Base-by-base conservation (phyloP, 2,888 invertebrate genomes). In the Lasiommata megera region DNA sequence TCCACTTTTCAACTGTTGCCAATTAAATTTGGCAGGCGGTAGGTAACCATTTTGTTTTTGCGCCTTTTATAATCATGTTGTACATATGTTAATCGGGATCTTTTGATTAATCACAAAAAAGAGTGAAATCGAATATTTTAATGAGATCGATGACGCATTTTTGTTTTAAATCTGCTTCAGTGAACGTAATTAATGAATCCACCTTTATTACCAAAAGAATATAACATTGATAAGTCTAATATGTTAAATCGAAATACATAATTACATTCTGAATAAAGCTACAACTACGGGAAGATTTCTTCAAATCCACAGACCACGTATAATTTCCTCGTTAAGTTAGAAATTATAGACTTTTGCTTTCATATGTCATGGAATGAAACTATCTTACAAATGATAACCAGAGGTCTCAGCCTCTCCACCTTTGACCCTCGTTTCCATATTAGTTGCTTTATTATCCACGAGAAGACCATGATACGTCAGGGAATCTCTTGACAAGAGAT, bases 1-100 rank as follows among this genome's bases (percentile, higher is more conserved):
- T 86, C 84, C 64, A 69, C 68, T 71, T 68, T 77, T 75, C 72
- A 63, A 66, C 73, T 77, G 74, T 77, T 73, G 75, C 79, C 83
- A 85, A 85, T 84, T 85, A 64, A 57, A 56, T 57, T 52, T 62
- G 62, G 60, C 60, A 58, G 61, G 50, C 57, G 48, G 53, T 44
- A 44, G 48, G 53, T 36, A 44, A 51, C 44, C 48, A 51, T 63
- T 61, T 57, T 60, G 58, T 57, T 61, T 50, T 56, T 53, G 44
- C 29, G 48, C 48, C 41, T 28, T 54, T 57, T 53, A 57, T 47
- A 54, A 57, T 56, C 62, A 14, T 56, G 56, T 52, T 44, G 18
- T 46, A 63, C 63, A 63, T 38, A 43, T 63, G 54, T 60, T 60
- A 51, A 54, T 60, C 54, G 41, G 55, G 43, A 54, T 56, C 38